phyloP scores from a whole-genome alignment of 2,113 vertebrate genomes.

The Percina caprodes region DNA sequence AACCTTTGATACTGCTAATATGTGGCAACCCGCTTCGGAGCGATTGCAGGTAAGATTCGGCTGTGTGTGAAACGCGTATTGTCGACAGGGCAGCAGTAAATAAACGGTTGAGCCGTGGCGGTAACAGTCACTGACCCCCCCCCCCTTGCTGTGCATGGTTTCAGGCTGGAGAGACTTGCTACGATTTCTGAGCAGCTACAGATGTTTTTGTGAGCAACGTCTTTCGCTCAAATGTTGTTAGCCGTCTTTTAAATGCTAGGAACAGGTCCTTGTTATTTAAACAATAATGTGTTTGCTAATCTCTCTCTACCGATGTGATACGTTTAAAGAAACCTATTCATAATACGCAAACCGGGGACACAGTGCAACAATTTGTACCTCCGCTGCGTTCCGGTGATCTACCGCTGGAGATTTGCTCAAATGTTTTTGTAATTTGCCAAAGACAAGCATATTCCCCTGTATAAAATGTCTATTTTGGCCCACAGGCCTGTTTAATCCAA shows the following conservation, averaged over 20 bases:
- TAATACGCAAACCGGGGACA: conserved; percentile 60
- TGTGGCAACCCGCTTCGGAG: conserved; percentile 97
- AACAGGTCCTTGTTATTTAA: not conserved
- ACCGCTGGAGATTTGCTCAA: not conserved
- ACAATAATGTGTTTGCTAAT: not conserved
- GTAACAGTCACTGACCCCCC: not conserved
- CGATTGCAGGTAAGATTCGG: conserved; percentile 90
- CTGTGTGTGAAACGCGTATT: not conserved
- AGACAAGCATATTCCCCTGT: not conserved
- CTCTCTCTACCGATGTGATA: not conserved
- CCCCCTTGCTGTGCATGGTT: conserved; percentile 34
- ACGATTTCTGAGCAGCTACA: conserved; percentile 14
- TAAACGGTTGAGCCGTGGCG: conserved; percentile 14
- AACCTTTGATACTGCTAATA: conserved; percentile 75
- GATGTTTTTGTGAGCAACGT: conserved; percentile 13
- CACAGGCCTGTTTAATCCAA: not conserved
- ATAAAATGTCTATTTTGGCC: not conserved
- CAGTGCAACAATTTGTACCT: conserved; percentile 47
- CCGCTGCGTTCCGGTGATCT: conserved; percentile 31
- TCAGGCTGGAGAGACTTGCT: conserved; percentile 14
- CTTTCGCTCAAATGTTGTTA: not conserved
- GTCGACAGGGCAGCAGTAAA: conserved; percentile 36
- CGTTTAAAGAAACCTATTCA: conserved; percentile 52
- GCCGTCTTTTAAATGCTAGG: not conserved
- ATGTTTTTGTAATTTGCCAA: not conserved